Evolutionary conservation across 2,797 vertebrate species (phyloP), one percentile per base, ranked within the genome.

Genomic region (Basileuterus tristriatus): DNA sequence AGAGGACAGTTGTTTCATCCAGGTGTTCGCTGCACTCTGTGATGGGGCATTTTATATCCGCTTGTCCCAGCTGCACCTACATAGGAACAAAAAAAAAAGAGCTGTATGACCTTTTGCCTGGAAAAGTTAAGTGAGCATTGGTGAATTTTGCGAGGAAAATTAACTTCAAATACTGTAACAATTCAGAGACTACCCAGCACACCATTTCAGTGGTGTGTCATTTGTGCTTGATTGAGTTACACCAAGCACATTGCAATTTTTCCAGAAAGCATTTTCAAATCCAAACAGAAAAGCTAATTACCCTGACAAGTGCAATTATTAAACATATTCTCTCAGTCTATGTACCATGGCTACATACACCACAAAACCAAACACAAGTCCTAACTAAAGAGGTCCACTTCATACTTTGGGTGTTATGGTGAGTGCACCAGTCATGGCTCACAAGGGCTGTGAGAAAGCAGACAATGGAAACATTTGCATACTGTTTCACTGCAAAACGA

Each of bases 1-100:
- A 98, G 86, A 99, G 95, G 87, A 99, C 98, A 47, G 98, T 97
- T 75, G 98, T 98, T 97, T 99, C 99, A 94, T 99, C 99, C 96
- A 99, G 98, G 96, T 98, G 98, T 87, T 99, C 99, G 8, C 98
- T 98, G 97, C 99, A 99, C 95, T 99, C 99, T 2, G 98, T 98
- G 97, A 99, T 99, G 0, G 99, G 99, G 96, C 99, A 99, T 96
- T 98, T 97, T 92, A 99, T 98, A 96, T 98, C 98, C 1, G 95
- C 97, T 97, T 98, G 99, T 92, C 99, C 99, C 91, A 98, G 97
- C 41, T 98, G 98, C 94, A 99, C 98, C 99, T 99, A 97, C 19
- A 75, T 59, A 65, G 32, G 16, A 39, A 83, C 92, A 86, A 89
- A 65, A 2, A 34, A 32, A 90, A 24, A 22, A 79, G 17, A 79